Percentiles rank a stretch among this genome's conserved stretches.
phyloP scores from a whole-genome alignment of 2,113 vertebrate genomes.

The Oreochromis spilurus region DNA sequence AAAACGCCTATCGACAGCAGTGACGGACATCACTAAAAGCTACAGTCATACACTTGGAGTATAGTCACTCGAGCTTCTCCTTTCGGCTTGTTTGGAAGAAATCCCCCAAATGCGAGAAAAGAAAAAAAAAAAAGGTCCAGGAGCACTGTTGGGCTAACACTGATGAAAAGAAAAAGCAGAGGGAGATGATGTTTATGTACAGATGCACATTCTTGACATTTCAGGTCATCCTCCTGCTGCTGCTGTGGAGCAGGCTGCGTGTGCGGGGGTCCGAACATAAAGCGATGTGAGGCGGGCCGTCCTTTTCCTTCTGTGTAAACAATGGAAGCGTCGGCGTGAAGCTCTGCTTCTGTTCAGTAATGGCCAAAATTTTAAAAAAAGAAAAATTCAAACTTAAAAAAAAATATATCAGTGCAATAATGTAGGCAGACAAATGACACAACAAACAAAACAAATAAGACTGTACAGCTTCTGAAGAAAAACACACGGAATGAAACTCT shows the following conservation, averaged over 20 bases:
- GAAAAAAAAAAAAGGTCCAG: neutral
- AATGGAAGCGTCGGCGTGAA: slow-evolving; percentile 71
- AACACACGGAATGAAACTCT: slow-evolving; percentile 50
- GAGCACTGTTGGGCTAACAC: slow-evolving; percentile 85
- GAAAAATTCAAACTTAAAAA: slow-evolving; percentile 6
- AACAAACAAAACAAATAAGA: slow-evolving; percentile 17
- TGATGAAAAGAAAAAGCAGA: slow-evolving; percentile 71
- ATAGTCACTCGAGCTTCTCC: slow-evolving; percentile 41
- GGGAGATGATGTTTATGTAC: slow-evolving; percentile 82
- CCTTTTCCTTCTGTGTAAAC: slow-evolving; percentile 77
- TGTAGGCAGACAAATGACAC: slow-evolving; percentile 67
- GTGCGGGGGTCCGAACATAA: slow-evolving; percentile 4
- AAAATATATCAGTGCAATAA: slow-evolving; percentile 81
- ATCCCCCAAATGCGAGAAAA: slow-evolving; percentile 39
- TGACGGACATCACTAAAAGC: slow-evolving; percentile 82
- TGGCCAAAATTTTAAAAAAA: slow-evolving; percentile 46
- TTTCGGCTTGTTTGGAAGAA: slow-evolving; percentile 68
- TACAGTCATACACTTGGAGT: slow-evolving; percentile 70
- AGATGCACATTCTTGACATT: slow-evolving; percentile 92
- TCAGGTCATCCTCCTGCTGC: slow-evolving; percentile 55
- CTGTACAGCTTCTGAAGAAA: slow-evolving; percentile 41
- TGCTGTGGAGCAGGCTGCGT: slow-evolving; percentile 63
- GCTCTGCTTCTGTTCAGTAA: slow-evolving; percentile 69
- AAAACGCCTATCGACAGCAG: slow-evolving; percentile 89
- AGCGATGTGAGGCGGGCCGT: slow-evolving; percentile 36